Evolutionary conservation across 2,797 vertebrate species (phyloP).

Genomic region (Pantherophis vulpinus): DNA sequence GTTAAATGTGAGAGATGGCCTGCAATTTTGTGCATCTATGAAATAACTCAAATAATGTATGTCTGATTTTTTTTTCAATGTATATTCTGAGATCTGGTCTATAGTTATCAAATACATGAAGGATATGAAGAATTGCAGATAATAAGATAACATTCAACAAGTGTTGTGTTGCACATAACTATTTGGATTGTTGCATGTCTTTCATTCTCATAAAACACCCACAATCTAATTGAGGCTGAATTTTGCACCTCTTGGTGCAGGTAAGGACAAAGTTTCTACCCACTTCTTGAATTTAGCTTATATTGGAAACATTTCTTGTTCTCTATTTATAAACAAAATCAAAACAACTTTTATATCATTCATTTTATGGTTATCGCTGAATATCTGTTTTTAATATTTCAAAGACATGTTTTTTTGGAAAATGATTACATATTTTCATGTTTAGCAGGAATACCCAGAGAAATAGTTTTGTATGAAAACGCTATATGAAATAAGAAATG

Average conservation of each 20-base stretch:
- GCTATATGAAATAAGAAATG: slow-evolving; percentile 6
- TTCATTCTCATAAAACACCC: neutral
- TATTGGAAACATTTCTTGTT: neutral
- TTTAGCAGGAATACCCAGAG: neutral
- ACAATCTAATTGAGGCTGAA: neutral
- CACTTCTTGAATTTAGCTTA: neutral
- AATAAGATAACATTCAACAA: neutral
- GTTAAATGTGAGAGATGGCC: neutral
- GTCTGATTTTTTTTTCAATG: neutral
- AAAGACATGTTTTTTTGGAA: neutral
- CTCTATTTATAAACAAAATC: neutral
- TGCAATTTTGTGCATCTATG: neutral
- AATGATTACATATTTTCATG: slow-evolving; percentile 10
- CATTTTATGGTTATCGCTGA: neutral
- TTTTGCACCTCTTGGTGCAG: neutral
- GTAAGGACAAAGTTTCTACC: neutral
- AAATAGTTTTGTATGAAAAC: slow-evolving; percentile 2
- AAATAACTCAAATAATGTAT: neutral
- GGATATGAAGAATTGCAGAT: neutral
- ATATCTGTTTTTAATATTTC: slow-evolving; percentile 21
- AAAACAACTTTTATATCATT: neutral
- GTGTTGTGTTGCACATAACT: neutral
- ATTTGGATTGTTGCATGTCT: neutral
- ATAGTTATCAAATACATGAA: neutral
- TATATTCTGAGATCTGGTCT: neutral